Conservation (phyloP, 1,140 invertebrate species). For the Apocrypta bakeri region DNA sequence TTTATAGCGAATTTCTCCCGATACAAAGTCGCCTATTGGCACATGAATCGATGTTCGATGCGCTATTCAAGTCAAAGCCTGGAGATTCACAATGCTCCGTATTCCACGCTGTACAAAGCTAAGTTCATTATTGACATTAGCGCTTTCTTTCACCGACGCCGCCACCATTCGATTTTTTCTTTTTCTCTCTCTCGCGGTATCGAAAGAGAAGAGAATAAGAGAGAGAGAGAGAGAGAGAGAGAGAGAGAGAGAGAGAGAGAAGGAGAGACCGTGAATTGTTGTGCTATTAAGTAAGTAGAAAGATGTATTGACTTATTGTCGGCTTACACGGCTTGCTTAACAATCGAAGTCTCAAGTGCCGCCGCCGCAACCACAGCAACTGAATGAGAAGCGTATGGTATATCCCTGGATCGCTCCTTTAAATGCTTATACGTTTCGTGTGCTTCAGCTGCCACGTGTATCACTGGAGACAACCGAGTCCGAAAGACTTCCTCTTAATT, state of each 20-base stretch:
- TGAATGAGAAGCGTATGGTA: neutral
- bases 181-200: too few relatives aligned
- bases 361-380: neutral
- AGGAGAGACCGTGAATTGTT: conserved; percentile 18
- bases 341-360: neutral
- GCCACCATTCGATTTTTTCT: neutral
- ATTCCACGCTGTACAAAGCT: neutral
- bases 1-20: neutral
- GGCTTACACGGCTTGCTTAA: neutral
- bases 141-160: conserved; percentile 3
- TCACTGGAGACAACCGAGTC: neutral
- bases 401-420: neutral
- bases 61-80: conserved; percentile 35
- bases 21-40: neutral
- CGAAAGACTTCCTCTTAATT: neutral
- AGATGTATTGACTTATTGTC: conserved; percentile 50
- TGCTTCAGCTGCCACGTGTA: neutral
- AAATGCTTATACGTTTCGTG: neutral
- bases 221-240: too few relatives aligned
- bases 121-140: conserved; percentile 50
- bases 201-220: too few relatives aligned
- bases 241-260: too few relatives aligned
- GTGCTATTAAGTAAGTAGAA: conserved; percentile 44
- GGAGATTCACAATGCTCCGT: conserved; percentile 15
- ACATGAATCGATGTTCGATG: conserved; percentile 43